These are phyloP conservation scores for Eupithecia abbreviata DNA, from an alignment of 2,888 invertebrate species.

Conservation along the genomic window DNA sequence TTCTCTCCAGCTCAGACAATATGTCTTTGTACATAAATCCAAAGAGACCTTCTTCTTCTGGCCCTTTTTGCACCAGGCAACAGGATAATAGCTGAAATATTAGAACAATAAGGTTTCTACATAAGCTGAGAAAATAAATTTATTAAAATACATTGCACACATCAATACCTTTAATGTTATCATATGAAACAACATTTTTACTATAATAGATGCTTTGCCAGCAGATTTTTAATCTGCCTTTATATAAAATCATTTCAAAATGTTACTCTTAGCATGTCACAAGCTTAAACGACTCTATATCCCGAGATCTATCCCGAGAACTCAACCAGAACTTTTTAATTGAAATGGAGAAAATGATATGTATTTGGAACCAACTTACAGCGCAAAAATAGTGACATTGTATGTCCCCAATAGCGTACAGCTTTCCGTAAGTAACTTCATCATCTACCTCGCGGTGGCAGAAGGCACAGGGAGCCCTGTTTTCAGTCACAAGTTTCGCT, in stretches of 20 bases:
- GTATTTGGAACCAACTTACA: slow-evolving; percentile 77
- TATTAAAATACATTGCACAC: background rate
- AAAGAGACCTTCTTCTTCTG: slow-evolving; percentile 87
- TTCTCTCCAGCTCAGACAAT: slow-evolving; percentile 85
- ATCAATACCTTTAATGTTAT: too few species aligned
- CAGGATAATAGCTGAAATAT: slow-evolving; percentile 86
- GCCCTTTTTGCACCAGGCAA: slow-evolving; percentile 87
- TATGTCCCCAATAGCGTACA: slow-evolving; percentile 82
- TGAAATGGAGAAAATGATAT: background rate
- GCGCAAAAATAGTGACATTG: slow-evolving; percentile 90
- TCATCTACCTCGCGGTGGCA: slow-evolving; percentile 79
- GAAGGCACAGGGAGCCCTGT: slow-evolving; percentile 77
- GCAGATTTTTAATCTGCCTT: background rate
- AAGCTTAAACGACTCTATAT: background rate
- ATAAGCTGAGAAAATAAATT: background rate
- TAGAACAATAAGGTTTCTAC: background rate
- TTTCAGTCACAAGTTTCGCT: slow-evolving; percentile 64
- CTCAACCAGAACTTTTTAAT: background rate
- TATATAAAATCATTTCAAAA: background rate
- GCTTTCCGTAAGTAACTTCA: slow-evolving; percentile 82
- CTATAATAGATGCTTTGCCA: background rate
- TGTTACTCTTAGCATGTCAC: background rate
- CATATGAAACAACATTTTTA: too few species aligned
- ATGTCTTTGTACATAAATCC: slow-evolving; percentile 90
- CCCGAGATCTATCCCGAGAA: background rate